Evolutionary conservation across 2,888 invertebrate genomes (phyloP), one percentile per base, ranked within the genome.

Genomic region (Phengaris arion): DNA sequence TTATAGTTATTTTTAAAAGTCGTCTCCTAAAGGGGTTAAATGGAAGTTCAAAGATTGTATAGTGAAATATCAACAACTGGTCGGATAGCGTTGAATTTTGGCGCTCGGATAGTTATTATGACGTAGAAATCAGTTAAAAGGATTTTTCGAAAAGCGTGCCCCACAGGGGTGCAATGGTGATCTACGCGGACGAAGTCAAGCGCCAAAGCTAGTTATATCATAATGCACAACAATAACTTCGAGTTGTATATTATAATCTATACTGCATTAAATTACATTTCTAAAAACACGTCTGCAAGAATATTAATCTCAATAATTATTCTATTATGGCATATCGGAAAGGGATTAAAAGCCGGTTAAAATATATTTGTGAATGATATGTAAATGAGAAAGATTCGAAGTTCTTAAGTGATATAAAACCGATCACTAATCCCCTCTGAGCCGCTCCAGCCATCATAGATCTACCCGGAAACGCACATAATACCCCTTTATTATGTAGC

Each of bases 401-500:
- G 52, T 13, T 72, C 72, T 52, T 72, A 52, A 12, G 52, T 13
- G 72, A 52, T 22, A 52, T 54, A 52, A 72, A 72, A 54, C 22
- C 52, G 72, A 72, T 72, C 52, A 54, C 52, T 72, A 72, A 72
- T 72, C 22, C 72, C 72, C 12, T 35, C 52, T 35, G 72, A 72
- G 52, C 10, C 68, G 35, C 51, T 52, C 70, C 70, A 70, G 12
- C 9, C 70, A 48, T 70, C 70, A 72, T 72, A 72, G 22, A 72
- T 54, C 72, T 72, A 72, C 72, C 79, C 81, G 81, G 82, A 81
- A 81, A 82, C 79, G 79, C 78, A 79, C 77, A 84, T 83, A 86
- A 85, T 86, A 82, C 80, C 78, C 81, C 80, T 82, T 85, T 85
- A 83, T 85, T 78, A 74, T 77, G 52, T 77, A 76, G 83, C 82